Evolutionary conservation across 2,797 vertebrate species (phyloP), one percentile per base, ranked within the genome.

Genomic region (Tadarida brasiliensis): DNA sequence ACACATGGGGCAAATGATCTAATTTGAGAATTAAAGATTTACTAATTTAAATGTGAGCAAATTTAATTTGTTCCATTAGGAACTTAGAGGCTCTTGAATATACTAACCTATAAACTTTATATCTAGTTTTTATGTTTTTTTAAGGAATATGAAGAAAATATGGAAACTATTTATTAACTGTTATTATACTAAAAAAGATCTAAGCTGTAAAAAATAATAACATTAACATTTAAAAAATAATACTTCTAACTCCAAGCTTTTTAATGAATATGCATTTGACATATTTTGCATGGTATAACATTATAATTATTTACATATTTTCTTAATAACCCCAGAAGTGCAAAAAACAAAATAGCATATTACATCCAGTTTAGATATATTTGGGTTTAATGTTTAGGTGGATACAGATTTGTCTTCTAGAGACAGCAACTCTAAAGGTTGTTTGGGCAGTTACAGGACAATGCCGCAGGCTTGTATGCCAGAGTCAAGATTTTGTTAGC

Each of bases 11-110:
- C 16, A 91, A 73, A 80, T 33, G 7, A 85, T 59, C 57, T 56
- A n/a, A 51, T 68, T 89, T 87, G 28, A 83, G 28, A 95, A 70
- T 57, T 88, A 70, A 85, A 26, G 28, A 59, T 90, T 90, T 56
- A 5, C 28, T 87, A 39, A 54, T 84, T 91, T 87, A 87, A 61
- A 47, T 51, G 9, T 74, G 54, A 90, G 14, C 19, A 17, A 74
- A 47, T 71, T 92, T 90, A 39, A 61, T 33, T 61, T 80, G 2
- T 87, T n/a, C 39, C 7, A 19, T 47, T 85, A 76, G 44, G 89
- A 83, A 87, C 16, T 74, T 74, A 59, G 30, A 86, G 7, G 78
- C 16, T 83, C 14, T 70, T 74, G 71, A 49, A 56, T 92, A 63
- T 49, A 54, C 3, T 35, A 61, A 67, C 54, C 2, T 70, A 51